Evolutionary conservation across 2,888 invertebrate species (phyloP).

Genomic region (Rhorus exstirpatorius): DNA sequence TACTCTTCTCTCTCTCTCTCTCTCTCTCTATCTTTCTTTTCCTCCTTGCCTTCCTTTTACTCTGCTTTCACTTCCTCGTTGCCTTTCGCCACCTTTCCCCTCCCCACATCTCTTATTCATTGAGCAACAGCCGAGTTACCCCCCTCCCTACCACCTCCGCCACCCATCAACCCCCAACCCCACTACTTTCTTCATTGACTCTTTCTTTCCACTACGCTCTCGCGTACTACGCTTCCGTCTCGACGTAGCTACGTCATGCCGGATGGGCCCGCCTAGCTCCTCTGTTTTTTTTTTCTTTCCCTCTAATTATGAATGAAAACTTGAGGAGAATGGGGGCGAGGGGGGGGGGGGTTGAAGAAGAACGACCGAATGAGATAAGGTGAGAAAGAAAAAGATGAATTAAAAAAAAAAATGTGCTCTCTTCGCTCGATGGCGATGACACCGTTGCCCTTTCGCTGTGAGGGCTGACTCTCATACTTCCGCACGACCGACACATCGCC

Average conservation of each 20-base stretch:
- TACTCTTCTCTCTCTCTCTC: constrained; percentile 64
- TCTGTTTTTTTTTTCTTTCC: constrained; percentile 74
- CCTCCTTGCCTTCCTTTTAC: constrained; percentile 63
- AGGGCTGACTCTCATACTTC: constrained; percentile 31
- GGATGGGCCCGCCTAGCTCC: constrained; percentile 62
- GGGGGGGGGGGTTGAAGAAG: constrained; percentile 80
- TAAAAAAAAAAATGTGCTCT: constrained; percentile 44
- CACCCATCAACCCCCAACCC: constrained; percentile 71
- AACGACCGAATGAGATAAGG: constrained; percentile 73
- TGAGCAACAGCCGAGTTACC: constrained; percentile 78
- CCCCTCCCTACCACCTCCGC: constrained; percentile 62
- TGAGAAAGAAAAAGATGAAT: constrained; percentile 60
- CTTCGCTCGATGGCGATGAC: constrained; percentile 61
- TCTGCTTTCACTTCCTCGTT: constrained; percentile 66
- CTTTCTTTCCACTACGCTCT: constrained; percentile 86
- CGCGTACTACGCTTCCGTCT: constrained; percentile 79
- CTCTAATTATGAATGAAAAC: constrained; percentile 86
- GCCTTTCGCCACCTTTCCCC: constrained; percentile 68
- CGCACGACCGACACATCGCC: background rate
- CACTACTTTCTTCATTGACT: constrained; percentile 86
- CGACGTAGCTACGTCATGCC: constrained; percentile 69
- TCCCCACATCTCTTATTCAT: constrained; percentile 83
- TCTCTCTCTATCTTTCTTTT: constrained; percentile 67
- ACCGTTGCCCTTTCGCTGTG: constrained; percentile 25
- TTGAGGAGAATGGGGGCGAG: constrained; percentile 70